phyloP scores from a whole-genome alignment of 2,797 vertebrate species.

The Mormyrus proboscirostris region DNA sequence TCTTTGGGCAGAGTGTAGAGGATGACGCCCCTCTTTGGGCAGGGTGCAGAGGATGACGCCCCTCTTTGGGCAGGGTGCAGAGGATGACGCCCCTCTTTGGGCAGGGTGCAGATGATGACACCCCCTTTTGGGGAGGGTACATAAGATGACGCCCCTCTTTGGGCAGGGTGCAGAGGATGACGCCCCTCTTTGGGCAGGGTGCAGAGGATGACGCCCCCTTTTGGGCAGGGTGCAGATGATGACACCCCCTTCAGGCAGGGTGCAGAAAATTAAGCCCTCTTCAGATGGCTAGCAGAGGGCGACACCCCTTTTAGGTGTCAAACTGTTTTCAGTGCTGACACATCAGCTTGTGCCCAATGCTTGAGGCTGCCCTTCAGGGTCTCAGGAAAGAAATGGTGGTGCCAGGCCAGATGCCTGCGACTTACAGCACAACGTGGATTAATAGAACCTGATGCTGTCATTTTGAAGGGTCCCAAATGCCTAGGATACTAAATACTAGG shows the following conservation, averaged over 20 bases:
- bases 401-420: not conserved
- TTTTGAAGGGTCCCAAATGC: not conserved
- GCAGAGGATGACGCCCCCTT: not conserved
- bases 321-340: conserved; percentile 5
- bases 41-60: too few relatives aligned
- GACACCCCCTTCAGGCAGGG: too few relatives aligned
- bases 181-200: too few relatives aligned
- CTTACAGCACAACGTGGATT: not conserved
- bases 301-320: not conserved
- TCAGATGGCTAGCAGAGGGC: not conserved
- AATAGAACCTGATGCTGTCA: not conserved
- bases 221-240: not conserved
- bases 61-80: too few relatives aligned
- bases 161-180: not conserved
- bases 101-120: not conserved
- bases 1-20: too few relatives aligned
- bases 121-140: not conserved
- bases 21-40: too few relatives aligned
- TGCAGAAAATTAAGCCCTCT: too few relatives aligned
- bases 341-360: too few relatives aligned
- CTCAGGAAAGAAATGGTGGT: not conserved
- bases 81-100: too few relatives aligned
- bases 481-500: not conserved
- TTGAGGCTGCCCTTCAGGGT: not conserved
- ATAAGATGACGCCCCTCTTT: not conserved